Base-by-base conservation (phyloP, 1,140 invertebrate species). In the Anastatus disparis region DNA sequence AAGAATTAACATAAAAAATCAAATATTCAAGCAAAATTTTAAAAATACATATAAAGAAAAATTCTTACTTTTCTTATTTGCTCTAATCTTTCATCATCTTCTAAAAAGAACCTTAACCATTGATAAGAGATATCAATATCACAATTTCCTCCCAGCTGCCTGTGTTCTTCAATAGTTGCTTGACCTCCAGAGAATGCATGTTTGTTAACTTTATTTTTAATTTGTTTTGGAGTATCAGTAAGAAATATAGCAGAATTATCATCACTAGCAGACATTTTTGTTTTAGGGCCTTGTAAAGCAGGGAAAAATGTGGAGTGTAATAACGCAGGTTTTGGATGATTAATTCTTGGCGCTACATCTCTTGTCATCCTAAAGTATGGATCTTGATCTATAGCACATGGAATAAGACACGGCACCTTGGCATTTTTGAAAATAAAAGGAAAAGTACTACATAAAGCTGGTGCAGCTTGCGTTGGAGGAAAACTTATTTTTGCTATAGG, bases 321-420 rank as follows among this genome's bases (percentile, higher is more conserved):
- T 0, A 99, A 83, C 0, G 97, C 93, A n/a, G 98, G 98, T 82
- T 99, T 99, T 0, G 90, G 90, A 79, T 89, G 92, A 22, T 93
- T 94, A 13, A 99, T 85, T 66, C 91, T 90, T 0, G 97, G 97
- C 0, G 97, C 95, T 20, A 99, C 96, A 86, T 99, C 98, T 69
- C 98, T 89, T 0, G 96, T 97, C 97, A 99, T 98, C 65, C 98
- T 89, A 85, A 99, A 99, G 85, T 99, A 99, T 0, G 98, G 98
- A 87, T 99, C 98, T 89, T 99, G 98, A 89, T 99, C 98, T 78
- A 99, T 99, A 29, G 97, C 98, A 87, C 97, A 99, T 0, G 98
- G 98, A 74, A 99, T 98, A 1, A 99, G 87, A 80, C 96, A 98
- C 6, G 93, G 93, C 1, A 96, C 88, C 81, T 96, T 94, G 58